Evolutionary conservation across 2,113 vertebrate genomes (phyloP).

Genomic region (Saguinus midas): DNA sequence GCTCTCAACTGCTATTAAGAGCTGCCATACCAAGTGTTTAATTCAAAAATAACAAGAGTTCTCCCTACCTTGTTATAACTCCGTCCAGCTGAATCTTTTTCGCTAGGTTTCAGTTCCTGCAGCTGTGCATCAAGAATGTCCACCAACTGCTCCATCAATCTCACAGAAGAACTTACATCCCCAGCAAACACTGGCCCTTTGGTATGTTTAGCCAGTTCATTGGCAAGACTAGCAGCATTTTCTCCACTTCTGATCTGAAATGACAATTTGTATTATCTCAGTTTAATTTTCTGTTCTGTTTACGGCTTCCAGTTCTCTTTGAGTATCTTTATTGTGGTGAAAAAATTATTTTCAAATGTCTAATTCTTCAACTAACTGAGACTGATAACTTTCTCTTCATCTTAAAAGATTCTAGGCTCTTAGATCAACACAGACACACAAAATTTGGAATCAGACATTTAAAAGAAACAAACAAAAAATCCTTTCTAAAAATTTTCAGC

Average conservation of each 20-base stretch:
- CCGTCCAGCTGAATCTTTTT: constrained; percentile 93
- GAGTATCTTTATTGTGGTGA: constrained; percentile 82
- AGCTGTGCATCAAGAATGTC: constrained; percentile 98
- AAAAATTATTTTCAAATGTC: constrained; percentile 81
- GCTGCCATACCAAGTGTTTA: not conserved
- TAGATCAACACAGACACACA: constrained; percentile 72
- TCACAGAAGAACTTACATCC: constrained; percentile 96
- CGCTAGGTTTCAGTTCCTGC: constrained; percentile 93
- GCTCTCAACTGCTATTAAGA: constrained; percentile 49
- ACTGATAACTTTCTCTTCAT: constrained; percentile 83
- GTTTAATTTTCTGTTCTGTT: constrained; percentile 77
- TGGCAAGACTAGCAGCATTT: constrained; percentile 97
- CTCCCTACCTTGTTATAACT: constrained; percentile 99
- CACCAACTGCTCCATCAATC: constrained; percentile 98
- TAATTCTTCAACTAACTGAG: constrained; percentile 87
- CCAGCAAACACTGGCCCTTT: constrained; percentile 96
- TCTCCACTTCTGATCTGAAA: constrained; percentile 98
- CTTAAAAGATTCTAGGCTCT: constrained; percentile 84
- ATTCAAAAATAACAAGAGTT: constrained; percentile 17
- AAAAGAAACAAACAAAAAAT: constrained; percentile 64
- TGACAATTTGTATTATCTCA: constrained; percentile 84
- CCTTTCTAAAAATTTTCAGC: constrained; percentile 61
- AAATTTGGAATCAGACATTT: constrained; percentile 75
- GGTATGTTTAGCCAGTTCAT: constrained; percentile 97
- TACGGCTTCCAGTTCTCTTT: constrained; percentile 71